Evolutionary conservation across 2,797 vertebrate species (phyloP).

Genomic region (Poeciliopsis turneri): DNA sequence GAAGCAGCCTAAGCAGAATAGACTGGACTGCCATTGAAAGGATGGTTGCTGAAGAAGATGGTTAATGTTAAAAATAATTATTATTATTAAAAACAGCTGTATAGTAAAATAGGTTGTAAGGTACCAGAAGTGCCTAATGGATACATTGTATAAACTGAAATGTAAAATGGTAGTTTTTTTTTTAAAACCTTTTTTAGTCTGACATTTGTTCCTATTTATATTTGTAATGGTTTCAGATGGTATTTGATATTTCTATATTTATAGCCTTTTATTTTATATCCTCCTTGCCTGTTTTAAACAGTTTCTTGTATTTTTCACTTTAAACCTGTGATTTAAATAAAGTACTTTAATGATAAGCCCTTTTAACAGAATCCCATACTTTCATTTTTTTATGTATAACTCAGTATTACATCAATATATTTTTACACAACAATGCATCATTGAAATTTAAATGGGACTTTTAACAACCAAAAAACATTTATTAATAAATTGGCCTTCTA

Average conservation of each 20-base stretch:
- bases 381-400: background rate
- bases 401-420: background rate
- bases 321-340: background rate
- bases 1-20: conserved; percentile 88
- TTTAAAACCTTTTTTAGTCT: background rate
- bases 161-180: background rate
- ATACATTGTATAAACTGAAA: conserved; percentile 12
- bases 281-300: background rate
- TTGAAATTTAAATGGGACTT: background rate
- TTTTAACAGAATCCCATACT: background rate
- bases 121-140: conserved; percentile 13
- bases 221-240: background rate
- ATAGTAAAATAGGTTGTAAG: background rate
- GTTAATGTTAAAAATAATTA: conserved; percentile 10
- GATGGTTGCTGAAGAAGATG: conserved; percentile 83
- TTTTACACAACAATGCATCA: background rate
- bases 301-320: conserved; percentile 1
- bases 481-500: background rate
- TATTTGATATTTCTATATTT: background rate
- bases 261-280: background rate
- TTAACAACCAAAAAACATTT: background rate
- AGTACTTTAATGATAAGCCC: background rate
- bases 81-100: background rate
- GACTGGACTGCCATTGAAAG: conserved; percentile 92
- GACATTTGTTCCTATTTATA: background rate